Evolutionary conservation across 2,113 vertebrate genomes (phyloP), one percentile per base, ranked within the genome.

Genomic region (Poeciliopsis occidentalis): DNA sequence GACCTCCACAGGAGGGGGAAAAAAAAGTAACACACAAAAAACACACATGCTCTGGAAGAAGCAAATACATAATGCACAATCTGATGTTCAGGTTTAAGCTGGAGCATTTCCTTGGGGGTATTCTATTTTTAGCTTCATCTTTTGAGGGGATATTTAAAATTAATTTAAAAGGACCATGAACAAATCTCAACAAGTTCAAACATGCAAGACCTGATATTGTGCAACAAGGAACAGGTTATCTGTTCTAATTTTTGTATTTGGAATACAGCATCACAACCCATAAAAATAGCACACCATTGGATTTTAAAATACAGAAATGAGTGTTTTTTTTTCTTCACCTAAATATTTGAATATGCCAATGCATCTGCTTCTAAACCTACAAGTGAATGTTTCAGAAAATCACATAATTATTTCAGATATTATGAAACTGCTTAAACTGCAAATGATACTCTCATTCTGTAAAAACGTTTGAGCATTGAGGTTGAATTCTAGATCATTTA

Each of bases 1-100:
- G 89, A 91, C 89, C 79, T 87, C 85, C 57, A 64, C 51, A 67
- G 71, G 51, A 57, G 51, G 24, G 7, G 5, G 8, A 69, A 44
- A 73, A 34, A 34, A 8, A 34, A 34, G 1, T 8, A 34, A 37
- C 5, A 31, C 30, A 31, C 30, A 31, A 31, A 31, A 37, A 77
- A 81, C 69, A 60, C 29, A 30, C 39, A 27, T 69, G n/a, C 34
- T 22, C 1, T n/a, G 19, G 15, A 12, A 64, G 29, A 62, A 41
- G 26, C 3, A 34, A 60, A 75, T 8, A 8, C 27, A 61, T 34
- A 60, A 24, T 1, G 11, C 5, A 15, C 51, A 44, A n/a, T 24
- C 3, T 27, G 13, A 5, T 41, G 69, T 39, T 64, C n/a, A 31
- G 29, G 24, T 60, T 67, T n/a, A 73, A 75, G 67, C 60, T 60